Percentiles rank a stretch among this genome's conserved stretches.
Evolutionary conservation across 2,797 vertebrate species (phyloP).

Genomic region (Molossus alvarezi): DNA sequence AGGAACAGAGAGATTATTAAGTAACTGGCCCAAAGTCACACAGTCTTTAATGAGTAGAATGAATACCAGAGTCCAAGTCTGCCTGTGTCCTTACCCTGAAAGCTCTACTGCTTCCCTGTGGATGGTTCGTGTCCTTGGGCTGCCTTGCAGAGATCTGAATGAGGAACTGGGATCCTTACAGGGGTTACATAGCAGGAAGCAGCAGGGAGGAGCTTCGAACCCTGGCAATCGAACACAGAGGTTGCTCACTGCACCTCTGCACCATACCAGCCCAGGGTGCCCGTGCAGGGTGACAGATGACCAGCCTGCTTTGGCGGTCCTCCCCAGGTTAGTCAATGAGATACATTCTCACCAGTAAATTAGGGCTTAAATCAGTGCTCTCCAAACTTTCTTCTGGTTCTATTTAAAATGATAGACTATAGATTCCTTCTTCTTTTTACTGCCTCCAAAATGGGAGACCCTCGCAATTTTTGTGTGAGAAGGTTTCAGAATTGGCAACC

Average conservation of each 20-base stretch:
- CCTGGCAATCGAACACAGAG: not conserved
- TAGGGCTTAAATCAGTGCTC: not conserved
- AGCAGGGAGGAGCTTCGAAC: not conserved
- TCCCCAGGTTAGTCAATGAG: not conserved
- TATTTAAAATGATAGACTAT: not conserved
- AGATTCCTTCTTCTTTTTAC: not conserved
- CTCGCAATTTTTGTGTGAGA: not conserved
- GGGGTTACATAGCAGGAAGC: not conserved
- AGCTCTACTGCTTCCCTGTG: not conserved
- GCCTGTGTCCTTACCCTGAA: not conserved
- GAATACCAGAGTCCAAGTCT: not conserved
- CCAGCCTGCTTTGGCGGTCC: not conserved
- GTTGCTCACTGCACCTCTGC: not conserved
- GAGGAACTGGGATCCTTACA: not conserved
- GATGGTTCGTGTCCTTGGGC: not conserved
- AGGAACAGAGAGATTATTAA: not conserved
- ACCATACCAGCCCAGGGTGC: not conserved
- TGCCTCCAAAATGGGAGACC: not conserved
- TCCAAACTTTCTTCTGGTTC: not conserved
- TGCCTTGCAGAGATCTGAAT: not conserved
- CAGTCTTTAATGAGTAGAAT: not conserved
- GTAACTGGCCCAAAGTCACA: not conserved
- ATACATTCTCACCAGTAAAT: not conserved
- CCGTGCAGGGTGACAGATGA: not conserved
- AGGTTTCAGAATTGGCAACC: slow-evolving; percentile 8